Base-by-base conservation (phyloP, 2,888 invertebrate species). In the Physocephala rufipes region DNA sequence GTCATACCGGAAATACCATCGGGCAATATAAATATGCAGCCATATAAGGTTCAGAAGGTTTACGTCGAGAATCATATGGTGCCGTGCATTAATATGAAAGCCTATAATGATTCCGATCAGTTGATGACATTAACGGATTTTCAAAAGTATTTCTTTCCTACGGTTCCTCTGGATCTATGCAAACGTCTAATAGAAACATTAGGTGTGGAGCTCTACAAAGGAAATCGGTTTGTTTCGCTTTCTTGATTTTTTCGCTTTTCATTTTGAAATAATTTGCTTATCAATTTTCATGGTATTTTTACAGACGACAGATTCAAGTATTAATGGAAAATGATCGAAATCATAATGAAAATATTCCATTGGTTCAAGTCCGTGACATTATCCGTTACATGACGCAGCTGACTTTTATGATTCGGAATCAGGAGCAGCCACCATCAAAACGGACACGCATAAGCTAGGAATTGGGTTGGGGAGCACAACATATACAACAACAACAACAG, bases 331-430 rank as follows among this genome's bases (percentile, higher is more conserved):
- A 91, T 51, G 93, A 93, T 80, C 93, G 93, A 82, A 91, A 89
- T 53, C 91, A 90, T 73, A 87, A 90, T 82, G 94, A 94, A 82
- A 90, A 90, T 66, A 87, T 93, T 84, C 93, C 94, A 53, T 87
- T 95, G 78, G 93, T 95, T 70, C 93, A 93, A 87, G 93, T 95
- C 78, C 90, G 92, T 74, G 93, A 93, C 87, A 92, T 95, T 75
- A 91, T 94, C 87, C 91, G 91, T 82, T 94, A 90, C 86, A 94
- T 94, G 94, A 92, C 93, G 43, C 95, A 95, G 86, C 88, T 95
- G 87, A 93, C 93, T 83, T 95, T 94, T 88, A 94, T 95, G 92
- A 89, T 94, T 86, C 83, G 85, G 76, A 84, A 82, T 75, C 81
- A 85, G 77, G 86, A 86, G 72, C 84, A 85, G 79, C 86, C 86